phyloP scores from a whole-genome alignment of 2,888 invertebrate species.

The Drosophila quasianomalipes region DNA sequence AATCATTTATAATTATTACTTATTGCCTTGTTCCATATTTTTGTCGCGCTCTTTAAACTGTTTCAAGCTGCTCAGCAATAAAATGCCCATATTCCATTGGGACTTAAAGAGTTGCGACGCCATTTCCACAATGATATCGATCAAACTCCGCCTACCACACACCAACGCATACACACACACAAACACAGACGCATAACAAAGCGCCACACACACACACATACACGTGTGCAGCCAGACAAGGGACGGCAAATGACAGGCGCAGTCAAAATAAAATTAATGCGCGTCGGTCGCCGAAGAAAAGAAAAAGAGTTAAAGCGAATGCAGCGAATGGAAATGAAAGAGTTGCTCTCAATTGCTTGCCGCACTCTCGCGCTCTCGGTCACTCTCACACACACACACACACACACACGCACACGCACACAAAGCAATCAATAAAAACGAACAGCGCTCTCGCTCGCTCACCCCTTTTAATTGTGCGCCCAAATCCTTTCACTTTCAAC shows the following conservation, averaged over 20 bases:
- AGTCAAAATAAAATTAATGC: slow-evolving; percentile 76
- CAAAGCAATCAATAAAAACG: slow-evolving; percentile 65
- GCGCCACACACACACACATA: slow-evolving; percentile 22
- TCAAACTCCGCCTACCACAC: slow-evolving; percentile 82
- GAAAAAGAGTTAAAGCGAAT: slow-evolving; percentile 72
- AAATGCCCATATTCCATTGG: slow-evolving; percentile 8
- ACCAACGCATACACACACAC: slow-evolving; percentile 18
- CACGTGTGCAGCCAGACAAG: slow-evolving; percentile 16
- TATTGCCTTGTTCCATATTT: neutral
- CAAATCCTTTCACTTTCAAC: slow-evolving; percentile 75
- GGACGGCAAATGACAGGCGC: slow-evolving; percentile 60
- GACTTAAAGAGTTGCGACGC: slow-evolving; percentile 69
- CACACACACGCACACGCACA: slow-evolving; percentile 23
- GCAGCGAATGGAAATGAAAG: slow-evolving; percentile 65
- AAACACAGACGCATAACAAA: slow-evolving; percentile 1
- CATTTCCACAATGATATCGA: slow-evolving; percentile 78
- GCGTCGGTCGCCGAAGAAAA: slow-evolving; percentile 58
- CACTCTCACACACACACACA: neutral
- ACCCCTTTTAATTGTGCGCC: slow-evolving; percentile 56
- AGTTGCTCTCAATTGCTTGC: slow-evolving; percentile 58
- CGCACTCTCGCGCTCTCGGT: slow-evolving; percentile 32
- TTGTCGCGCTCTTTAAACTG: neutral
- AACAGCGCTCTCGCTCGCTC: slow-evolving; percentile 32
- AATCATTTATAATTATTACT: neutral
- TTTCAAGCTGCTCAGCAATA: neutral